Conservation (phyloP, 2,888 invertebrate species). For the Criorhina ranunculi region DNA sequence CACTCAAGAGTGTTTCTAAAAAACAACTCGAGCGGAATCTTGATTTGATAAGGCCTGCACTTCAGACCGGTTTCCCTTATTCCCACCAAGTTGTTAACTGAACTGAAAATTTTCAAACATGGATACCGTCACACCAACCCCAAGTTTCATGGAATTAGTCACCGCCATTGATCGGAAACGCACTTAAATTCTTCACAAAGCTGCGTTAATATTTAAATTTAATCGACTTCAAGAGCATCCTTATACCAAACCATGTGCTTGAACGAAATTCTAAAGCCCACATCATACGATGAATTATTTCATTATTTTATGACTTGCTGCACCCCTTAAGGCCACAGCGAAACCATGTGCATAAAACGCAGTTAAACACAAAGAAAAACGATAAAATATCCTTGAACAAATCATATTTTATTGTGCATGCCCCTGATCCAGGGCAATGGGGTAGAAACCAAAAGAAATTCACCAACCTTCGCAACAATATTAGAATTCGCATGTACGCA, state of each 20-base stretch:
- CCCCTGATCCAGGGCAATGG: conserved; percentile 34
- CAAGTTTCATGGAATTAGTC: neutral
- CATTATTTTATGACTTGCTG: conserved; percentile 33
- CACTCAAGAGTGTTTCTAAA: no score
- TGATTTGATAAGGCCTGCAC: no score
- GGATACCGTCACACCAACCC: no score
- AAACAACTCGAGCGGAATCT: no score
- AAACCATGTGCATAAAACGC: conserved; percentile 46
- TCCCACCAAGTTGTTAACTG: no score
- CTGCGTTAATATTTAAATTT: conserved; percentile 32
- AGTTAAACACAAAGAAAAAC: conserved; percentile 10
- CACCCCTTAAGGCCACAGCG: conserved; percentile 36
- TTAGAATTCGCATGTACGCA: conserved; percentile 29
- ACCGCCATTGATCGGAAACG: neutral
- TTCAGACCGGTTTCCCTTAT: no score
- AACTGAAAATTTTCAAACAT: no score
- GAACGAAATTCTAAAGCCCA: conserved; percentile 30
- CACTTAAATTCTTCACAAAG: conserved; percentile 6
- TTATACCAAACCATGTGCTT: conserved; percentile 25
- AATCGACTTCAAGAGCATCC: conserved; percentile 53
- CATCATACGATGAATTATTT: conserved; percentile 32
- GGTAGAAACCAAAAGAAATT: conserved; percentile 9
- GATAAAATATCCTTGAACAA: conserved; percentile 26
- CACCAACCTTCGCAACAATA: conserved; percentile 31
- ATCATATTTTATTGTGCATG: conserved; percentile 35